Evolutionary conservation across 1,140 invertebrate genomes (phyloP).

Genomic region (Drosophila carrolli): DNA sequence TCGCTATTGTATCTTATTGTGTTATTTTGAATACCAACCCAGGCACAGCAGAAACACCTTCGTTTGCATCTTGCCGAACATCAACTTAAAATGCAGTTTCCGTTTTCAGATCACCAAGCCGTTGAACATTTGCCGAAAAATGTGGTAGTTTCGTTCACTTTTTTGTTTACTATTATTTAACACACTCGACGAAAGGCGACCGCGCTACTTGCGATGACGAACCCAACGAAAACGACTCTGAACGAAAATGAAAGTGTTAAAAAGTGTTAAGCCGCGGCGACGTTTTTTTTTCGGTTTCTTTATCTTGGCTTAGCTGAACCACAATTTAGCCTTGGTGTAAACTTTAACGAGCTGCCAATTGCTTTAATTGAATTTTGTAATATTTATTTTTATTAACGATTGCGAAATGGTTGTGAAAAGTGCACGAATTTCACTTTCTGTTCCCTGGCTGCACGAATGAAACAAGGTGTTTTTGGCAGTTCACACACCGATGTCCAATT

Average conservation of each 20-base stretch:
- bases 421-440: conserved; percentile 47
- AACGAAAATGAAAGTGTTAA: conserved; percentile 79
- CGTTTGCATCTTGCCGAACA: conserved; percentile 58
- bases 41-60: conserved; percentile 62
- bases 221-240: conserved; percentile 35
- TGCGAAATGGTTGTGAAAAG: conserved; percentile 28
- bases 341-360: conserved; percentile 47
- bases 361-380: conserved; percentile 61
- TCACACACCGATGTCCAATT: conserved; percentile 29
- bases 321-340: conserved; percentile 38
- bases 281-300: conserved; percentile 30
- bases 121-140: conserved; percentile 45
- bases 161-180: conserved; percentile 80
- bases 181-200: conserved; percentile 65
- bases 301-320: conserved; percentile 20
- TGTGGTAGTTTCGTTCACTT: conserved; percentile 42
- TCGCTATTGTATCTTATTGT: conserved; percentile 2
- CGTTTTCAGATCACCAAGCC: conserved; percentile 34
- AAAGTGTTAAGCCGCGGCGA: conserved; percentile 44
- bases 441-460: conserved; percentile 18
- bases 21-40: conserved; percentile 62
- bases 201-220: conserved; percentile 34
- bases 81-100: conserved; percentile 41
- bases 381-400: conserved; percentile 58
- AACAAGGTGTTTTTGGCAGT: conserved; percentile 15